These are phyloP conservation scores for Gadus macrocephalus DNA, from an alignment of 2,113 vertebrate genomes.

Conservation along the genomic window DNA sequence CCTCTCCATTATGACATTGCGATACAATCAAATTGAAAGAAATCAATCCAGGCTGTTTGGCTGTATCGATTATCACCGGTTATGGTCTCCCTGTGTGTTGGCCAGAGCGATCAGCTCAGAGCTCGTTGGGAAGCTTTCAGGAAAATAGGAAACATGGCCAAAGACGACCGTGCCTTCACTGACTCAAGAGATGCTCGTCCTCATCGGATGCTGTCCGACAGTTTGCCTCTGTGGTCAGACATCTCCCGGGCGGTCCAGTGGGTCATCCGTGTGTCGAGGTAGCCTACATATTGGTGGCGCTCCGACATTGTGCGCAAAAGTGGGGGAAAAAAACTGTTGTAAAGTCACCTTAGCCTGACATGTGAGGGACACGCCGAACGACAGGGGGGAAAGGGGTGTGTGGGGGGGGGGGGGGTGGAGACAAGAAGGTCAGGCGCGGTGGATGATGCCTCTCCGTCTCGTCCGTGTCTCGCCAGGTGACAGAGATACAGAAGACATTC, in stretches of 20 bases:
- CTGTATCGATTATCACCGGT: constrained; percentile 45
- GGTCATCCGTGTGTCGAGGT: constrained; percentile 53
- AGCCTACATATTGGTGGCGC: constrained; percentile 52
- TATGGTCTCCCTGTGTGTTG: constrained; percentile 56
- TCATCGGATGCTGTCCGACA: constrained; percentile 61
- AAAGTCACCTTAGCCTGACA: constrained; percentile 71
- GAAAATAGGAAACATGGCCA: constrained; percentile 66
- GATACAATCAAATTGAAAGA: constrained; percentile 24
- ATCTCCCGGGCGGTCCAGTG: constrained; percentile 53
- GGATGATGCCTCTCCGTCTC: constrained; percentile 51
- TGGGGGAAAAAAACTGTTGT: constrained; percentile 59
- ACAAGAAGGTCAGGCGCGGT: constrained; percentile 50
- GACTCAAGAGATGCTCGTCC: constrained; percentile 44
- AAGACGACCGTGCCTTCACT: constrained; percentile 47
- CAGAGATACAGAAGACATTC: constrained; percentile 52
- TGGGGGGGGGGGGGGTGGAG: neutral
- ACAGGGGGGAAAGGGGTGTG: constrained; percentile 30
- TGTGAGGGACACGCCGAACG: constrained; percentile 59
- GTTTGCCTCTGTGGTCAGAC: constrained; percentile 62
- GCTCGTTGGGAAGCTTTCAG: constrained; percentile 60
- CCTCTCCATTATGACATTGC: constrained; percentile 87
- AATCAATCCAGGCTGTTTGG: constrained; percentile 45
- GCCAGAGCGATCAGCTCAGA: constrained; percentile 63
- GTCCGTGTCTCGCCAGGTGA: constrained; percentile 46
- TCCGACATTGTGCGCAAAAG: constrained; percentile 68